Percentiles rank a stretch among this genome's conserved stretches.
Evolutionary conservation across 2,113 vertebrate species (phyloP).

Genomic region (Halichoerus grypus): DNA sequence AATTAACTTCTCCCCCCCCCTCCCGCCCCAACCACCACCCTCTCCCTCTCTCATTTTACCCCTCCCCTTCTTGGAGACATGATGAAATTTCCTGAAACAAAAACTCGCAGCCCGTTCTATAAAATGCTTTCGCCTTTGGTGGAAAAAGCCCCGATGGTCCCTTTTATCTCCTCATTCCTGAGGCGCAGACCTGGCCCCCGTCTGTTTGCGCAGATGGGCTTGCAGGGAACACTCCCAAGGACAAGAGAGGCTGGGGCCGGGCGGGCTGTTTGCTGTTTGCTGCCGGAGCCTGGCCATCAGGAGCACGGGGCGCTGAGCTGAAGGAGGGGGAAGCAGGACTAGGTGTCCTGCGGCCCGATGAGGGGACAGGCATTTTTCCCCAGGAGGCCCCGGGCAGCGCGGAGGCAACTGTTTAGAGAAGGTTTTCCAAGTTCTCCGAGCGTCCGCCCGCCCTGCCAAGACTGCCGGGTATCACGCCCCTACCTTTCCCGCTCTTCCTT

Average conservation of each 20-base stretch:
- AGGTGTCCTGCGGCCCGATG: constrained; percentile 61
- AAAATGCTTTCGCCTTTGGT: constrained; percentile 88
- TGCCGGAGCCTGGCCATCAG: constrained; percentile 81
- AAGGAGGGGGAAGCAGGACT: constrained; percentile 72
- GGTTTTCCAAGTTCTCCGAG: neutral
- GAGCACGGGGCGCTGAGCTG: constrained; percentile 76
- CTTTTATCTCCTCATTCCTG: constrained; percentile 90
- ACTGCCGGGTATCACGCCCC: neutral
- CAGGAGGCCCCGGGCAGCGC: neutral
- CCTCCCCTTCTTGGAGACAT: constrained; percentile 88
- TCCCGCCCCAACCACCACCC: neutral
- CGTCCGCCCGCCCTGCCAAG: neutral
- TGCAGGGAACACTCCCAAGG: constrained; percentile 91
- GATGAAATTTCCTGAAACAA: constrained; percentile 93
- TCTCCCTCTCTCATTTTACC: neutral
- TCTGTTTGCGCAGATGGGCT: constrained; percentile 91
- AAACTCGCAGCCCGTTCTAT: constrained; percentile 88
- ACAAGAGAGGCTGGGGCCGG: constrained; percentile 85
- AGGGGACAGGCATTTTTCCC: constrained; percentile 45
- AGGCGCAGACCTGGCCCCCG: constrained; percentile 89
- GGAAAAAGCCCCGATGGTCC: constrained; percentile 89
- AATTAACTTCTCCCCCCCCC: constrained; percentile 82
- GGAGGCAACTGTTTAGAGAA: neutral
- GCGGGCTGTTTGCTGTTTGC: constrained; percentile 79
- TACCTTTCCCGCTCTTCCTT: neutral